Evolutionary conservation across 1,140 invertebrate species (phyloP).

Genomic region (Lerema accius): DNA sequence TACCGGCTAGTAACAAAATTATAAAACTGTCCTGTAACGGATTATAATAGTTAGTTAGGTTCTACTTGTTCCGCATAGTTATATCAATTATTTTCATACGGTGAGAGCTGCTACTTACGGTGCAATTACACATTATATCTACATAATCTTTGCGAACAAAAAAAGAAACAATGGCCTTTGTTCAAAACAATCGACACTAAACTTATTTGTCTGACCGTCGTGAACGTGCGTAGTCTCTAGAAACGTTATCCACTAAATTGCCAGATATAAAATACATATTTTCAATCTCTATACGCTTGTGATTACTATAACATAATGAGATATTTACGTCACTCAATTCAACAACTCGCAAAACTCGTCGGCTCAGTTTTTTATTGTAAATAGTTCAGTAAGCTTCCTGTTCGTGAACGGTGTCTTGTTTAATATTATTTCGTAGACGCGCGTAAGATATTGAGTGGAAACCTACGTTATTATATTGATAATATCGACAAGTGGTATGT

Average conservation of each 20-base stretch:
- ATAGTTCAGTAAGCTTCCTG: slow-evolving; percentile 58
- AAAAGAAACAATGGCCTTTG: slow-evolving; percentile 74
- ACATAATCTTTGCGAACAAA: slow-evolving; percentile 56
- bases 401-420: slow-evolving; percentile 47
- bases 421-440: slow-evolving; percentile 23
- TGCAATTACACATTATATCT: slow-evolving; percentile 41
- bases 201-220: slow-evolving; percentile 54
- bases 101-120: slow-evolving; percentile 24
- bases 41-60: not conserved
- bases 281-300: slow-evolving; percentile 22
- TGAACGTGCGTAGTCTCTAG: slow-evolving; percentile 43
- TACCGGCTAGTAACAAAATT: not conserved
- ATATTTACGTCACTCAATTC: slow-evolving; percentile 64
- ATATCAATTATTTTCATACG: slow-evolving; percentile 1
- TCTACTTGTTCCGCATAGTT: slow-evolving; percentile 23
- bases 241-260: slow-evolving; percentile 27
- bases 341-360: slow-evolving; percentile 63
- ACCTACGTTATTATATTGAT: slow-evolving; percentile 35
- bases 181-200: slow-evolving; percentile 56
- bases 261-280: slow-evolving; percentile 14
- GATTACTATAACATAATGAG: slow-evolving; percentile 48
- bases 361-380: slow-evolving; percentile 69
- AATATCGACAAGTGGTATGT: slow-evolving; percentile 57
- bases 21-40: not conserved
- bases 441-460: slow-evolving; percentile 1